Base-by-base conservation (phyloP, 2,888 invertebrate species). In the Diaperis boleti region DNA sequence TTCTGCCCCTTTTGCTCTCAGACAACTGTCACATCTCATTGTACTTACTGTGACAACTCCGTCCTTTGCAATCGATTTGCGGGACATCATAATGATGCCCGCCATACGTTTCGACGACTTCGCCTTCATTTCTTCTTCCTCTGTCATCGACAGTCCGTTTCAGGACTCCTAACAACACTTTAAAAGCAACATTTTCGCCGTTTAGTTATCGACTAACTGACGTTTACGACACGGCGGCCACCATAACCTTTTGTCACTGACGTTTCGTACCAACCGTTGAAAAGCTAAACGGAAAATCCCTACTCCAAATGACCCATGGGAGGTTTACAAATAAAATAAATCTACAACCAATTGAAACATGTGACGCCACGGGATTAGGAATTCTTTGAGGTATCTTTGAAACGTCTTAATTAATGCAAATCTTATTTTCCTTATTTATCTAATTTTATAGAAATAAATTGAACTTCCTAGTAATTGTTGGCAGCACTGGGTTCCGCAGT, bases 21-120 rank as follows among this genome's bases (percentile, higher is more conserved):
- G 7, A 47, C 13, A 44, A 26, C 6, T 35, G 35, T 39, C 31
- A 57, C 20, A 22, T 11, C 7, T 20, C 15, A 22, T 26, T 33
- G 39, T 44, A 80, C 86, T 86, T 88, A 91, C 91, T 83, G 92
- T 92, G 84, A 94, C 92, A 78, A 93, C 91, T 81, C 92, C 92
- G 87, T 94, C 92, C 86, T 92, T 93, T 83, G 90, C 88, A 82
- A 92, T 91, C 81, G 91, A 88, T 85, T 92, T 92, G 83, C 93
- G 88, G 82, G 92, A 92, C 81, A 92, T 87, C 83, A 92, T 91
- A 82, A 92, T 92, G 88, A 93, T 92, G 83, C 92, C 92, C 83
- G 92, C 90, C 84, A 91, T 89, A 81, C 92, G 91, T 85, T 91
- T 93, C 74, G 90, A 90, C 77, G 89, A 88, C 83, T 90, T 91